Evolutionary conservation across 2,888 invertebrate species (phyloP), one percentile per base, ranked within the genome.

Genomic region (Acleris holmiana): DNA sequence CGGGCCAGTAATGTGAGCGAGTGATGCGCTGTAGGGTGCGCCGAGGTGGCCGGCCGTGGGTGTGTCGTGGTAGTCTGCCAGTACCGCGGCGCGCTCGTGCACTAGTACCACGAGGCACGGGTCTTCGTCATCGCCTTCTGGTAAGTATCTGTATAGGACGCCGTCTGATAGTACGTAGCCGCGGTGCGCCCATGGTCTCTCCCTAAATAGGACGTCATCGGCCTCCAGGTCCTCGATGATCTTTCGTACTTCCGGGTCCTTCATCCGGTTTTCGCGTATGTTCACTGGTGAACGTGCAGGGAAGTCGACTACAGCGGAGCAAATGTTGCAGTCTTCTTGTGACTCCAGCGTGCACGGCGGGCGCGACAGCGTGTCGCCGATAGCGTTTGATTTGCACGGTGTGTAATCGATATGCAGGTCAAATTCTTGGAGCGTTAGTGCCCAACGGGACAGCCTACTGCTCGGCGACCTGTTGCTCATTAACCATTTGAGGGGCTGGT

Each of bases 71-170:
- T 29, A 29, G 6, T 29, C 29, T 2, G 7, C 17, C 3, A 54
- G 5, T 13, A 60, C 46, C 4, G 7, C 29, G 1, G 8, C 2
- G 0, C 70, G 49, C 51, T 71, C 68, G 15, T 71, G 68, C 17
- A 56, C 41, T 3, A 69, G 71, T 2, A 72, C 68, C 0, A 72
- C 71, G 0, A 72, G 25, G n/a, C 60, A 21, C 0, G 70, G 65
- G 1, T 46, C 44, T 0, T 70, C 53, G 0, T 61, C 67, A 1
- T 47, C 47, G 0, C 46, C 56, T 1, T 68, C 67, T 0, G 59
- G 66, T 6, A 29, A 35, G 13, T 67, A 67, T 2, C 64, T 25
- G 61, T 69, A 66, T 19, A 69, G 49, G 1, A 67, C 18, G 15
- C 70, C 69, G 21, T 70, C 66, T 2, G 63, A n/a, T n/a, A n/a